Base-by-base conservation (phyloP, 2,888 invertebrate species). In the Zele albiditarsus region DNA sequence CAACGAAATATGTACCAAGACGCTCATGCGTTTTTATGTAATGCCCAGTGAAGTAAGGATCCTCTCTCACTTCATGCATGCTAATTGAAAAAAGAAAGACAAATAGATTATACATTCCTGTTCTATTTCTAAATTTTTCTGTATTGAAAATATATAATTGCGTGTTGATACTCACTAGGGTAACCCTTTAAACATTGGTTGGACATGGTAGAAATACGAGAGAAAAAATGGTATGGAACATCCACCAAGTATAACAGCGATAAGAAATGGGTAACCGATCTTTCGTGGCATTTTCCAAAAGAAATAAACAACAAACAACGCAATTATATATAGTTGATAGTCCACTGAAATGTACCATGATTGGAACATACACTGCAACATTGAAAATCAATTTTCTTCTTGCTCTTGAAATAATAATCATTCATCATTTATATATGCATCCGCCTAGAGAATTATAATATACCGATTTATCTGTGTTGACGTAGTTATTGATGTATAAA, bases 401-500 rank as follows among this genome's bases (percentile, higher is more conserved):
- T 38, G 38, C 12, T 38, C 12, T 38, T 38, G 38, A 38, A 12
- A 27, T 27, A n/a, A 16, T 46, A 14, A 46, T 31, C 16, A 14
- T 1, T 67, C 12, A 16, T 42, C 10, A 10, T 2, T 33, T 38
- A 16, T 3, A 10, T 20, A 0, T 23, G 4, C 20, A 38, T 65
- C 20, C 20, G 3, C 20, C 8, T 38, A 8, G 14, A 38, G 33
- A 2, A 20, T 20, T 10, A 53, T 25, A 23, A 23, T 58, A 86
- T 86, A 93, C 93, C 90, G 93, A 83, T 82, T 91, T 87, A 79
- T 94, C 93, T 2, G 92, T 92, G 65, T 92, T 91, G 16, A 94
- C 90, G 83, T 95, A 95, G 84, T 95, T 95, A 84, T 95, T 95
- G 67, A 95, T 90, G 85, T 95, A 95, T 42, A 95, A 87, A 60